Base-by-base conservation (phyloP, 2,113 vertebrate species). In the Neopipo cinnamomea region DNA sequence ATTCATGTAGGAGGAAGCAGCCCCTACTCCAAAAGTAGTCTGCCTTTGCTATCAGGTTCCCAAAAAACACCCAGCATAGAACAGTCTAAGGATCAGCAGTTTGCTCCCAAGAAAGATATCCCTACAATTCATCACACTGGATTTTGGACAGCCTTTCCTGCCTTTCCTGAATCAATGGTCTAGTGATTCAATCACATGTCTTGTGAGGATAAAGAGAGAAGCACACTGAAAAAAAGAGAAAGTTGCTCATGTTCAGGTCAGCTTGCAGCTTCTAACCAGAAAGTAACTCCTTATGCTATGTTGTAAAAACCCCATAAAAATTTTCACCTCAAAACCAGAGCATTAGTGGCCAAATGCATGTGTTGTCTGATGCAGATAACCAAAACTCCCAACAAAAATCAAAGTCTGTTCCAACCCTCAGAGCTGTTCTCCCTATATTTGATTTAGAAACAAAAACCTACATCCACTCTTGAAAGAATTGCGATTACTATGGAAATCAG, bases 131-230 rank as follows among this genome's bases (percentile, higher is more conserved):
- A 46, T 59, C 56, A 47, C 12, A 8, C 27, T 7, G 44, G 22
- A 8, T 59, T 85, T 79, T 79, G 67, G 30, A 52, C 67, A 68
- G 39, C 35, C 35, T 59, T 75, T 75, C 66, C 47, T 92, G 53
- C 59, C 62, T 91, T 37, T 71, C 82, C 14, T 59, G n/a, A 37
- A 59, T 37, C 14, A 77, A 67, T 55, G 68, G 78, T 93, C 85
- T 95, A 76, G 46, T 90, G 95, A 95, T 68, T 88, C 78, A 59
- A 33, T 35, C 91, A 55, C 89, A 24, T 19, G 39, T 85, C 78
- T 81, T 85, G 23, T 61, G 88, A 65, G 33, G 33, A 56, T 55
- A 61, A 70, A 53, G 15, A 67, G 22, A 70, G 44, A 93, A 82
- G 56, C 20, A 68, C 2, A 1, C 61, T 4, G 1, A 61, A 67